Percentiles rank a stretch among this genome's conserved stretches.
phyloP scores from a whole-genome alignment of 2,888 invertebrate species.

The Drosophila neoperkinsi region DNA sequence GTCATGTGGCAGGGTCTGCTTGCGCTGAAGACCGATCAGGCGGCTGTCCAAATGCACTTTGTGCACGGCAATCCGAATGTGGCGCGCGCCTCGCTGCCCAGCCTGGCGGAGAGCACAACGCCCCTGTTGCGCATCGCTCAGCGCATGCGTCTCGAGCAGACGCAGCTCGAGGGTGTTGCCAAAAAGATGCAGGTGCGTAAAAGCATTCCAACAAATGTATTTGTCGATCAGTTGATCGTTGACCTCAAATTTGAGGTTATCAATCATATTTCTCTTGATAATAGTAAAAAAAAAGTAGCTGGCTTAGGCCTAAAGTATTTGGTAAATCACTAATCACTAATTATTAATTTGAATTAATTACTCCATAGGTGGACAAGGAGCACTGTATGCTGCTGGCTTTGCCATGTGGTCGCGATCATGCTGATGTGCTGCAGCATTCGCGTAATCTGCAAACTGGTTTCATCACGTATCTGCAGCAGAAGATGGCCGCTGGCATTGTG shows the following conservation, averaged over 20 bases:
- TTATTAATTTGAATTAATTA: not conserved
- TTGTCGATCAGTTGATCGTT: not conserved
- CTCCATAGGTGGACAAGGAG: conserved; percentile 93
- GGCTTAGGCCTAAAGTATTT: not conserved
- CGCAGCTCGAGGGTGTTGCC: conserved; percentile 97
- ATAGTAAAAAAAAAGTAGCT: too few species aligned
- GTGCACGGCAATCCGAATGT: conserved; percentile 97
- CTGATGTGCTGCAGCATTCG: conserved; percentile 97
- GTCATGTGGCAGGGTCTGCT: conserved; percentile 99
- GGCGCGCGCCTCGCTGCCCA: conserved; percentile 94
- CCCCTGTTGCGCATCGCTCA: conserved; percentile 97
- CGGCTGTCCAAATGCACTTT: conserved; percentile 99
- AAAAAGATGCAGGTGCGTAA: conserved; percentile 95
- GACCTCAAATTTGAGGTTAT: too few species aligned
- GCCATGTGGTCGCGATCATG: conserved; percentile 97
- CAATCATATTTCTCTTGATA: not conserved
- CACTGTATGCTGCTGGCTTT: conserved; percentile 98
- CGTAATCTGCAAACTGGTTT: conserved; percentile 95
- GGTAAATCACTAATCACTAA: not conserved
- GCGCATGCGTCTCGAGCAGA: conserved; percentile 98
- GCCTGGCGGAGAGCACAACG: conserved; percentile 92
- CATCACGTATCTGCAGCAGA: conserved; percentile 97
- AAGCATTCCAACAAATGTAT: not conserved
- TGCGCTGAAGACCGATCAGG: conserved; percentile 98
- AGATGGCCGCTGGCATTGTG: conserved; percentile 99